Conservation (phyloP, 2,113 vertebrate genomes). For the Pterocles gutturalis region DNA sequence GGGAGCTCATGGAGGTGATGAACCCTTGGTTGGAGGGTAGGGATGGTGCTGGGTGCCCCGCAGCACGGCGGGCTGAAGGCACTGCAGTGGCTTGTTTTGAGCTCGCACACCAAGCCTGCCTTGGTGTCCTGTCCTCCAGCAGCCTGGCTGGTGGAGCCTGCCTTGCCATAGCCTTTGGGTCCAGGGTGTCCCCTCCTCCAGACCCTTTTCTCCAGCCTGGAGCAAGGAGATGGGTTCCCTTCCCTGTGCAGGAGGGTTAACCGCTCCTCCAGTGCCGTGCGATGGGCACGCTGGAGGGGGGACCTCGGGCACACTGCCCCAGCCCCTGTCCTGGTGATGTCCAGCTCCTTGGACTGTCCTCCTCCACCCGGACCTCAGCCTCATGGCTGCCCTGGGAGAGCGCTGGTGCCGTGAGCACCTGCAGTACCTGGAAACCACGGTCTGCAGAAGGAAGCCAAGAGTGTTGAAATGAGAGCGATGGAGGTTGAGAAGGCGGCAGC, state of each 20-base stretch:
- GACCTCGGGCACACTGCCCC: background rate
- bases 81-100: background rate
- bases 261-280: rapidly evolving
- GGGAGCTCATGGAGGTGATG: background rate
- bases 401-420: background rate
- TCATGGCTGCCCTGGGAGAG: background rate
- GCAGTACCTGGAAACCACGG: background rate
- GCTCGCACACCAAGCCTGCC: background rate
- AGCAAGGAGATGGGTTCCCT: background rate
- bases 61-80: background rate
- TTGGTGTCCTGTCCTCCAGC: background rate
- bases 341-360: background rate
- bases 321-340: background rate
- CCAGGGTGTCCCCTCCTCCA: background rate
- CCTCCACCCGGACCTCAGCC: background rate
- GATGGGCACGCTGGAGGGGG: background rate
- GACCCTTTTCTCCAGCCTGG: background rate
- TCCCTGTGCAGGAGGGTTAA: background rate
- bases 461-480: background rate
- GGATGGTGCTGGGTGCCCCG: background rate
- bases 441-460: background rate
- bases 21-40: background rate
- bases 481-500: background rate
- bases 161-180: background rate
- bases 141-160: background rate